phyloP scores from a whole-genome alignment of 2,113 vertebrate genomes.

The Panthera tigris region DNA sequence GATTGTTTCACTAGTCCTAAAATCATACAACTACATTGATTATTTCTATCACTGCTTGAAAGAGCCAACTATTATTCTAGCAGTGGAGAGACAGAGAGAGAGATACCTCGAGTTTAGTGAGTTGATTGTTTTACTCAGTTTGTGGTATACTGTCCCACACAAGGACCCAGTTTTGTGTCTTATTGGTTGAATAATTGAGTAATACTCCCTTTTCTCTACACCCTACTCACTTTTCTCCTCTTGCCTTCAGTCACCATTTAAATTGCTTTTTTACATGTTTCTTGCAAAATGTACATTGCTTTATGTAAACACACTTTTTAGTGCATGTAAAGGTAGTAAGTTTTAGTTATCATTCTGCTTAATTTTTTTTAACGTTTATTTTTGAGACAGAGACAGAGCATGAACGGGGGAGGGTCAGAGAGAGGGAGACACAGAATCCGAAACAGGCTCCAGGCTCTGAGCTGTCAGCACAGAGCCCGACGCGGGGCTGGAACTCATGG shows the following conservation, averaged over 20 bases:
- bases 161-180: background rate
- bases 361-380: background rate
- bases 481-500: too few species aligned
- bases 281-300: background rate
- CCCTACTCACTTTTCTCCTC: background rate
- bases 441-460: too few species aligned
- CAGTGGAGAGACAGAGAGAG: background rate
- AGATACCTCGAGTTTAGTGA: background rate
- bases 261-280: background rate
- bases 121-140: background rate
- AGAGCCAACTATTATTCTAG: background rate
- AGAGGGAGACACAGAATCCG: too few species aligned
- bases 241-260: constrained; percentile 12
- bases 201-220: background rate
- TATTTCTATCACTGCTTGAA: background rate
- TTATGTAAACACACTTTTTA: background rate
- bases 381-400: too few species aligned
- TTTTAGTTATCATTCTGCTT: constrained; percentile 3
- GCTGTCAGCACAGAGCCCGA: too few species aligned
- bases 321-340: background rate
- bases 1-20: background rate
- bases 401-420: too few species aligned
- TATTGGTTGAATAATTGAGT: background rate
- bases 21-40: background rate
- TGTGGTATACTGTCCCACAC: background rate